A percentile compares a stretch with the other conserved stretches of the same genome.
phyloP scores from a whole-genome alignment of 2,797 vertebrate genomes.

The Thamnophis elegans region DNA sequence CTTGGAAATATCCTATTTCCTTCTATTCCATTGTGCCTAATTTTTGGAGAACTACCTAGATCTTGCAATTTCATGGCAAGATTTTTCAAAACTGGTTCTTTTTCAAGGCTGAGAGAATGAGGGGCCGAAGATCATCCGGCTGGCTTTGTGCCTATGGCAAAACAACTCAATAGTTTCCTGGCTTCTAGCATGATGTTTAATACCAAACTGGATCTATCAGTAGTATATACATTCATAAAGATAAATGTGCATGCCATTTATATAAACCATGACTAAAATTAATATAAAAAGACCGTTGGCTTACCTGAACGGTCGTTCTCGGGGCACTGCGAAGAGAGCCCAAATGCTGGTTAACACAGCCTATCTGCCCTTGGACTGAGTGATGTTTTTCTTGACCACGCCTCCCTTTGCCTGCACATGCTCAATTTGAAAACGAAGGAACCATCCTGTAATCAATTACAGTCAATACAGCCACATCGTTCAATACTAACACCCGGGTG shows the following conservation, averaged over 20 bases:
- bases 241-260: neutral
- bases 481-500: no score
- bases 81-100: neutral
- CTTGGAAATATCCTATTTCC: conserved; percentile 3
- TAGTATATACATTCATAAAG: neutral
- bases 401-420: no score
- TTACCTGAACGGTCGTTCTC: no score
- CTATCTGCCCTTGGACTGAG: no score
- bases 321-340: no score
- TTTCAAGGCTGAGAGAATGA: neutral
- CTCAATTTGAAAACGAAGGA: no score
- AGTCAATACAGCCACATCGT: no score
- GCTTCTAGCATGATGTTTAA: neutral
- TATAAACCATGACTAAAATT: neutral
- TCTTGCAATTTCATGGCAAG: neutral
- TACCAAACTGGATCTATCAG: neutral
- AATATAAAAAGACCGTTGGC: no score
- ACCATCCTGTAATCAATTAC: no score
- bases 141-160: neutral
- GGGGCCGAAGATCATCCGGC: neutral
- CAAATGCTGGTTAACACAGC: no score
- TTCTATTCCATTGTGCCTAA: neutral
- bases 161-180: neutral
- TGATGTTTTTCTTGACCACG: no score
- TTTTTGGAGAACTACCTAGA: neutral